Evolutionary conservation across 2,797 vertebrate genomes (phyloP), one percentile per base, ranked within the genome.

Genomic region (Danionella dracula): DNA sequence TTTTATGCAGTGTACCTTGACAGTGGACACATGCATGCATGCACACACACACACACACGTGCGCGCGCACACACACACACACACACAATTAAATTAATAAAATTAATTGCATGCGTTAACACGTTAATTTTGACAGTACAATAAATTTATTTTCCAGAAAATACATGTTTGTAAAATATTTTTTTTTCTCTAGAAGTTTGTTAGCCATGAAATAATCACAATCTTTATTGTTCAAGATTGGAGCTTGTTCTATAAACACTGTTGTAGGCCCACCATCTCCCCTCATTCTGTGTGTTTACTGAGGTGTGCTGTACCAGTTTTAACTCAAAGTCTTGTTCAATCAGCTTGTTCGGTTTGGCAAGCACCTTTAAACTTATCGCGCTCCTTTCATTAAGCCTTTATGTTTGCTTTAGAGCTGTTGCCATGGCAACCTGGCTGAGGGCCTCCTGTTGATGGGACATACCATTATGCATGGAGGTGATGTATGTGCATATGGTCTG

Each of bases 391-490:
- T 85, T 86, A 86, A 81, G 79, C 81, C 83, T 81, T 82, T 87
- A 88, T 90, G 87, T 90, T 91, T 88, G 87, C 87, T 88, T 87
- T 87, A 83, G 84, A 82, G 83, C 81, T 74, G 89, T 91, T 86
- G 84, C 87, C 81, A 79, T 89, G 87, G 83, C 55, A 68, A 90
- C 87, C 75, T 82, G 85, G 81, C 82, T 66, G 73, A 71, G 78
- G 83, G 82, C 79, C 85, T 86, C 81, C 81, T 81, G 82, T 87
- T 86, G 84, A 82, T 82, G 83, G 85, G 85, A 83, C 82, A 79
- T 66, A 79, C 73, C 77, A 77, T 78, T 84, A 68, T 32, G 82
- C 82, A 78, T 81, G 72, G 62, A 66, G 68, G 61, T 73, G 56
- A 54, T 41, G 55, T 63, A 50, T 62, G 31, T 48, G 49, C 35